Evolutionary conservation across 2,888 invertebrate species (phyloP).

Genomic region (Drosophila phalerata): DNA sequence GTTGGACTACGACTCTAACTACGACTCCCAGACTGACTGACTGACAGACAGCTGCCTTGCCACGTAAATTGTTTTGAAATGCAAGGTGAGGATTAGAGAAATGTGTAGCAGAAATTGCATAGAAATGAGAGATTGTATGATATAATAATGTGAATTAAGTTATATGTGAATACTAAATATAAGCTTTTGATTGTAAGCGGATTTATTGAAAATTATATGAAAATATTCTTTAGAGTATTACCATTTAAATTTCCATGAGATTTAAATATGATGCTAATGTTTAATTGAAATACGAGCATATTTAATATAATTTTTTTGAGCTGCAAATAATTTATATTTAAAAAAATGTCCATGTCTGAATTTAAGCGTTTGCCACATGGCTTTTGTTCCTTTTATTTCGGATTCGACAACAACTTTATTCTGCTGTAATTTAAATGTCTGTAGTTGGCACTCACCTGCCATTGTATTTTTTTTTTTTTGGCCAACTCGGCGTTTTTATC

Average conservation of each 20-base stretch:
- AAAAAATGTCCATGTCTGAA: constrained; percentile 4
- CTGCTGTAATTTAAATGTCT: constrained; percentile 16
- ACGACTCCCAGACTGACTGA: constrained; percentile 18
- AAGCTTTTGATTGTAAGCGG: neutral
- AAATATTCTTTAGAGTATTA: neutral
- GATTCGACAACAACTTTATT: constrained; percentile 2
- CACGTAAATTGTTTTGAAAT: constrained; percentile 75
- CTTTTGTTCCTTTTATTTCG: constrained; percentile 11
- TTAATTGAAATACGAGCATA: neutral
- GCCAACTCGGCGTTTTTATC: constrained; percentile 29
- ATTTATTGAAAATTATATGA: constrained; percentile 7
- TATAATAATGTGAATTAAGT: constrained; percentile 5
- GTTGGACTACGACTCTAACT: constrained; percentile 8
- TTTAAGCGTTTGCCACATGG: constrained; percentile 3
- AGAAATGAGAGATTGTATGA: constrained; percentile 64
- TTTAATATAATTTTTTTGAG: neutral
- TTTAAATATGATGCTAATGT: neutral
- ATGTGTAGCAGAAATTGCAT: constrained; percentile 64
- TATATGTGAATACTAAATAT: neutral
- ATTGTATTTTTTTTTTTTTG: neutral
- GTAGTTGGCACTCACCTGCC: constrained; percentile 24
- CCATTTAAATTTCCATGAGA: neutral
- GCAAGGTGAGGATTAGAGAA: constrained; percentile 76
- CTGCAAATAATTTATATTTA: constrained; percentile 11
- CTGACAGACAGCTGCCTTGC: constrained; percentile 48